Base-by-base conservation (phyloP, 2,888 invertebrate species). In the Leptinotarsa juncta region DNA sequence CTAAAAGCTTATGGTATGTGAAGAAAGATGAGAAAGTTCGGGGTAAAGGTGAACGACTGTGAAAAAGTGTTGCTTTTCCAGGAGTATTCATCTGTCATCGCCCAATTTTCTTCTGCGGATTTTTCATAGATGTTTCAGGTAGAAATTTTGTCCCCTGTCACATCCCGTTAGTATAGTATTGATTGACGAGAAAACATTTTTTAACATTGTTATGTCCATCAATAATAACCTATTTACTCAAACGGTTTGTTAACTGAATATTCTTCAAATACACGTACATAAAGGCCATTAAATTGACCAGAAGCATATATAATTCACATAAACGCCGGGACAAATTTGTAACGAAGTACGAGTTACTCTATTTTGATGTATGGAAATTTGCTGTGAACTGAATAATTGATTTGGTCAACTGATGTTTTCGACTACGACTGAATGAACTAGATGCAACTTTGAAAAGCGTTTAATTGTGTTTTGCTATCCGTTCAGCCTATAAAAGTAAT, bases 281-380 rank as follows among this genome's bases (percentile, higher is more conserved):
- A 53, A 53, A 53, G 18, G 18, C 53, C 12, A 53, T 53, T 53
- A 53, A 53, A 18, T 53, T 53, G 18, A 53, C 53, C 53, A 18
- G 3, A 53, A 53, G 18, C 53, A 53, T 53, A 53, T 53, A 53
- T 20, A 53, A 53, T 18, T 53, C 53, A 53, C 53, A 53, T 53
- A 53, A 53, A 53, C 53, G 53, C 53, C 18, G n/a, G 18, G 53
- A 18, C 53, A 53, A 18, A 53, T 53, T 53, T 53, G 53, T 53
- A 53, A 53, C 53, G 53, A 53, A 18, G 53, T 53, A 53, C 53
- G n/a, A 7, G 53, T 53, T 53, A 10, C 53, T 53, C 53, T 53
- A 53, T 18, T 53, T 18, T 18, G 18, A 53, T 53, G 18, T 53
- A 18, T 18, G 53, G 3, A 53, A 18, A 53, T 53, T 53, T 18